A percentile compares a stretch with the other conserved stretches of the same genome.
Conservation (phyloP, 2,888 invertebrate genomes). For the Agrochola lota region DNA sequence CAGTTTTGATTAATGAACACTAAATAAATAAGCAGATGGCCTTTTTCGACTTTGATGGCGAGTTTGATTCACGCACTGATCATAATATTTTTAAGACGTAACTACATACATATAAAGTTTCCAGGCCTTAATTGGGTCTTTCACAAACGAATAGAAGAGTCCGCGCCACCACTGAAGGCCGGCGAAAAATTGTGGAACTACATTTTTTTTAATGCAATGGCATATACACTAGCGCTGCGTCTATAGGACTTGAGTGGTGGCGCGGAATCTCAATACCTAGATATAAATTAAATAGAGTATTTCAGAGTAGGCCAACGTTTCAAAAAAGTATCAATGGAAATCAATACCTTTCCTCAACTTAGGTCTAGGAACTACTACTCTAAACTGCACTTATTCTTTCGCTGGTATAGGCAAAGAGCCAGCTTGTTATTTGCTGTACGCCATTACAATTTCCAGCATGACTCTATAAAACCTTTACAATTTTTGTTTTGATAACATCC, state of each 20-base stretch:
- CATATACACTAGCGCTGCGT: no score
- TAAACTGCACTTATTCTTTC: background rate
- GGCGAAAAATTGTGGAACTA: no score
- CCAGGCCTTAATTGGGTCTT: background rate
- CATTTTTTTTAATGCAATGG: no score
- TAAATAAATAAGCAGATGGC: background rate
- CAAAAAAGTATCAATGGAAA: background rate
- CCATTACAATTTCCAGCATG: constrained; percentile 45
- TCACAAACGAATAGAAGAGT: background rate
- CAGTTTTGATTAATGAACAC: background rate
- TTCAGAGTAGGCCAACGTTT: background rate
- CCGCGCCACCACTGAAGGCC: no score
- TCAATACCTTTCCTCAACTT: constrained; percentile 10
- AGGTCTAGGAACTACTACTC: constrained; percentile 7
- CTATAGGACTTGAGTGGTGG: no score
- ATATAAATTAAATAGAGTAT: background rate
- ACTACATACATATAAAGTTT: no score
- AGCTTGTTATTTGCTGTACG: constrained; percentile 53
- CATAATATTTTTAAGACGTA: background rate
- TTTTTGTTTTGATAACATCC: constrained; percentile 37
- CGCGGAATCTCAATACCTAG: no score
- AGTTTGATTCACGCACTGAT: background rate
- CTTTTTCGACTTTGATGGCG: background rate
- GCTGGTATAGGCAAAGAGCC: constrained; percentile 35
- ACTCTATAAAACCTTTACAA: constrained; percentile 34